phyloP scores from a whole-genome alignment of 2,888 invertebrate genomes.

The Callinectes sapidus region DNA sequence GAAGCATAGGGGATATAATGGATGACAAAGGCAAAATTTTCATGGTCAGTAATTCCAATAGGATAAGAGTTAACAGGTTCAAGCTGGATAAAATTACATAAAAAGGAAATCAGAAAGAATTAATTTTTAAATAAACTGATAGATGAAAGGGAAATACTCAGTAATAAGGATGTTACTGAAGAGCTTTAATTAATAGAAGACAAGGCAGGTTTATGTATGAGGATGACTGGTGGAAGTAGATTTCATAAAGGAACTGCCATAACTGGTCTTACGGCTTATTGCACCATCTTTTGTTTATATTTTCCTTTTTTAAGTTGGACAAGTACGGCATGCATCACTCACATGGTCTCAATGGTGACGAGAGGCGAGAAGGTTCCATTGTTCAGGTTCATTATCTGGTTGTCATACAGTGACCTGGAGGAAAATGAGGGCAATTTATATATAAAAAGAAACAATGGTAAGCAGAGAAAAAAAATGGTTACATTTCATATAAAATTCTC shows the following conservation, averaged over 20 bases:
- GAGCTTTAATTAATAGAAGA: too few relatives aligned
- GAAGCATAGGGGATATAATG: too few relatives aligned
- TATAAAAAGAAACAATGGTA: not conserved
- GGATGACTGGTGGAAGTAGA: too few relatives aligned
- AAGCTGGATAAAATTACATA: not conserved
- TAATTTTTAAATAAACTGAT: not conserved
- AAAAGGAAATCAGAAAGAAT: not conserved
- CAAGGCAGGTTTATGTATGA: too few relatives aligned
- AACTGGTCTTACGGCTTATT: not conserved
- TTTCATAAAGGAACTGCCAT: too few relatives aligned
- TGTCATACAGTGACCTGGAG: conserved; percentile 95
- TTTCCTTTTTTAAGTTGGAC: not conserved
- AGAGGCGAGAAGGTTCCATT: conserved; percentile 96
- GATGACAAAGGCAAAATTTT: too few relatives aligned
- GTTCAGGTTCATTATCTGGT: conserved; percentile 94
- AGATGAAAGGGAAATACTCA: too few relatives aligned
- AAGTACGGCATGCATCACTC: conserved; percentile 80
- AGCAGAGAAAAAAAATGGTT: not conserved
- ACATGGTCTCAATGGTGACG: conserved; percentile 96
- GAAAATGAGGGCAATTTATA: not conserved
- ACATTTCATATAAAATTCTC: not conserved
- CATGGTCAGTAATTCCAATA: too few relatives aligned
- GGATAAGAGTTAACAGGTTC: too few relatives aligned
- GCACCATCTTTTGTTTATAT: not conserved
- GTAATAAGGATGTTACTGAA: too few relatives aligned